Evolutionary conservation across 2,888 invertebrate genomes (phyloP), one percentile per base, ranked within the genome.

Genomic region (Brachycybe producta): DNA sequence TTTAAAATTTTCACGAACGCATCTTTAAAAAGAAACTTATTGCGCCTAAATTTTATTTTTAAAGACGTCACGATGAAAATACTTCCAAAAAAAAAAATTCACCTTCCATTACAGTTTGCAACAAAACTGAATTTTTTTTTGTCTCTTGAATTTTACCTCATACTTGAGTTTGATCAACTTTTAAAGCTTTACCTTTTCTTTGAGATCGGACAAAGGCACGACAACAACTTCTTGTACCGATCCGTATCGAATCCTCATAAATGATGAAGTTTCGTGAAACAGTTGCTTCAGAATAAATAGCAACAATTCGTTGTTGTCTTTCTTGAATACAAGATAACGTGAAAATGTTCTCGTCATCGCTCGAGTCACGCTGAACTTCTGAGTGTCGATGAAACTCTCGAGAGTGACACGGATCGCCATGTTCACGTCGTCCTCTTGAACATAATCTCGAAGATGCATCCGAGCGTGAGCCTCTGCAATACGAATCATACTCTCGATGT

Each of bases 281-380:
- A 98, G 75, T 63, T 97, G 94, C 21, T 92, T 82, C 47, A 98
- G 74, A 57, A 97, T 82, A 69, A 92, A 98, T 70, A 94, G 86
- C 0, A 98, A 71, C 23, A 98, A 74, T 65, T 98, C 97, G 61
- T 91, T 87, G 73, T 94, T 88, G 68, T 98, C 95, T 62, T 90
- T 85, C 65, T 90, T 88, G 75, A 83, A 97, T 0, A 85, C 74
- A 41, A 99, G 72, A 70, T 92, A 95, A 58, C 86, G 82, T 61
- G 85, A 83, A 79, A 99, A 98, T 59, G 84, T 86, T 74, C 82
- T 82, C 72, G 81, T 77, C 91, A 99, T 99, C 42, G 83, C 78
- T 59, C 88, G 81, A 91, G 92, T 97, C 26, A 98, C 87, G 62
- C 90, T 88, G 74, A 88, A 95, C 68, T 98, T 99, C 71, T 99